Base-by-base conservation (phyloP, 2,888 invertebrate species). In the Acronicta leporina region DNA sequence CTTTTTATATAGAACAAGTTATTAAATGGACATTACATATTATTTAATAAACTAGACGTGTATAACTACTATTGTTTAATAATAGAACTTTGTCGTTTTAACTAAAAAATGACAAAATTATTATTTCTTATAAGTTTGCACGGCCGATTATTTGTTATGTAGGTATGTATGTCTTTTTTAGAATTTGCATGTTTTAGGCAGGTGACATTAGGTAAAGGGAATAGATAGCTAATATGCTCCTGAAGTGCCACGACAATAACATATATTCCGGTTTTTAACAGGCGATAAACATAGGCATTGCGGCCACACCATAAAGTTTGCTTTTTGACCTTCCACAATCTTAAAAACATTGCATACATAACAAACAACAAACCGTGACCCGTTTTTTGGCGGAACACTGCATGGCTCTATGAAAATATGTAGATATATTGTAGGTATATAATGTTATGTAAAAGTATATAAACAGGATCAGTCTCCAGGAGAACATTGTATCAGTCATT, bases 41-140 rank as follows among this genome's bases (percentile, higher is more conserved):
- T 62, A 68, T 60, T 61, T 73, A 55, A 54, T 63, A 65, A 68
- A 45, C 73, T 71, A 72, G 16, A 50, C 46, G 57, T 75, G 53
- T 63, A 66, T 55, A 69, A 66, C 52, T 65, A 62, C 57, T 57
- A 49, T 65, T 75, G 63, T 56, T 61, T 70, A 44, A 68, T 75
- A 79, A 72, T 69, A 85, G 79, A 88, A 90, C 87, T 88, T 91
- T 90, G 89, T 87, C 88, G 83, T 91, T 91, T 92, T 88, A 86
- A 67, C 77, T 63, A 86, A 85, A 91, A 92, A 91, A 90, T 81
- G 88, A 88, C 90, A 88, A 91, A 90, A 88, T 90, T 85, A 83
- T 80, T 68, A 78, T 63, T 69, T 55, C 55, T 44, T 53, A 44
- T 45, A 40, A 25, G 46, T 51, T 48, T 54, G 30, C 4, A 45